Evolutionary conservation across 2,888 invertebrate species (phyloP).

Genomic region (Pollenia griseotomentosa): DNA sequence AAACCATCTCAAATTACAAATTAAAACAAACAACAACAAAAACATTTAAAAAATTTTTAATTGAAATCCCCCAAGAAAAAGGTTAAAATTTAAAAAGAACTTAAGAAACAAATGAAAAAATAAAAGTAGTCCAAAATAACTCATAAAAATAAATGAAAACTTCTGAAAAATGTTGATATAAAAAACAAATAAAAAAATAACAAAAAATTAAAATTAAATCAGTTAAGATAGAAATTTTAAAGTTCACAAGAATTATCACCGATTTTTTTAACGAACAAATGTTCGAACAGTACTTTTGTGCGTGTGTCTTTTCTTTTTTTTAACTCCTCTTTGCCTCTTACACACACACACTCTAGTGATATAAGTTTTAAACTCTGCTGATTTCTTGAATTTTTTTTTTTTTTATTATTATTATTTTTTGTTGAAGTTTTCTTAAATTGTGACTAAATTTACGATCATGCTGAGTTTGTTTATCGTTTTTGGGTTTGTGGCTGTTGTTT

Average conservation of each 20-base stretch:
- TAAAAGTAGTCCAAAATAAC: slow-evolving; percentile 57
- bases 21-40: slow-evolving; percentile 23
- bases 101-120: background rate
- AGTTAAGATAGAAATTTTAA: slow-evolving; percentile 68
- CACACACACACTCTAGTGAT: slow-evolving; percentile 54
- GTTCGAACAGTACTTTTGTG: background rate
- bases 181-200: slow-evolving; percentile 36
- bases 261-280: slow-evolving; percentile 47
- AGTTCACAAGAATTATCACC: slow-evolving; percentile 71
- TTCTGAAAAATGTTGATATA: slow-evolving; percentile 45
- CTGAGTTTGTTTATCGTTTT: slow-evolving; percentile 61
- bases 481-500: slow-evolving; percentile 28
- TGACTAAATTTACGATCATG: slow-evolving; percentile 67
- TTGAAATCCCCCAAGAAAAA: slow-evolving; percentile 22
- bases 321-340: background rate
- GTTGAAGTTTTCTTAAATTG: slow-evolving; percentile 56
- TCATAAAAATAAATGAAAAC: slow-evolving; percentile 67
- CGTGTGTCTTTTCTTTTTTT: background rate
- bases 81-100: background rate
- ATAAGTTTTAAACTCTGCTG: slow-evolving; percentile 62
- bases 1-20: slow-evolving; percentile 65
- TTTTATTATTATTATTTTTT: slow-evolving; percentile 1
- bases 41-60: slow-evolving; percentile 44
- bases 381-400: slow-evolving; percentile 5
- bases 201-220: slow-evolving; percentile 71